These are phyloP conservation scores for Pycnomerus fuliginosus DNA, from an alignment of 2,888 invertebrate genomes.

Conservation along the genomic window DNA sequence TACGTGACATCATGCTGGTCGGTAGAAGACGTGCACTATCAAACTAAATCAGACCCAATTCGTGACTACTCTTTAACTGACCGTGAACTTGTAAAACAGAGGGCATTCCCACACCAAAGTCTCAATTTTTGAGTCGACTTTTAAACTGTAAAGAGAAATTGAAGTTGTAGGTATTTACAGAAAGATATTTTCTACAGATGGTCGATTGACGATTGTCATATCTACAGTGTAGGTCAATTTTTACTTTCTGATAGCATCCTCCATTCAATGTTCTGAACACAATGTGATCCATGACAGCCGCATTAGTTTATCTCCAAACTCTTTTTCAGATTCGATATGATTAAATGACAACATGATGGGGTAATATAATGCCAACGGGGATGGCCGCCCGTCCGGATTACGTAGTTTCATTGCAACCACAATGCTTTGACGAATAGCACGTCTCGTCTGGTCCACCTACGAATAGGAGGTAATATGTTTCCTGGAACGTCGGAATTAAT, in stretches of 20 bases:
- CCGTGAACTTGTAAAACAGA: conserved; percentile 29
- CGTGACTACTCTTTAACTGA: conserved; percentile 33
- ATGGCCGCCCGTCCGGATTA: conserved; percentile 18
- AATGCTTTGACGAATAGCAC: conserved; percentile 30
- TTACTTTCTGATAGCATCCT: too few species aligned
- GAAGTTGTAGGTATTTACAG: too few species aligned
- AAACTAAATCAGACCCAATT: conserved; percentile 38
- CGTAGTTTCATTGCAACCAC: conserved; percentile 26
- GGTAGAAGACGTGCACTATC: conserved; percentile 36
- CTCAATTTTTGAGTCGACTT: too few species aligned
- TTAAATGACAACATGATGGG: conserved; percentile 19
- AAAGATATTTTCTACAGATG: too few species aligned
- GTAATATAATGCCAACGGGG: conserved; percentile 18
- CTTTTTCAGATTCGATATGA: conserved; percentile 17
- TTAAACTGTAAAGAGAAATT: too few species aligned
- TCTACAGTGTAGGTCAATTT: too few species aligned
- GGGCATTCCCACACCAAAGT: conserved; percentile 14
- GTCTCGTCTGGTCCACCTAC: conserved; percentile 24
- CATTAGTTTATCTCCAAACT: conserved; percentile 11
- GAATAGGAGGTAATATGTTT: conserved; percentile 28
- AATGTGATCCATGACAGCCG: conserved; percentile 9
- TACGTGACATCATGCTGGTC: conserved; percentile 31
- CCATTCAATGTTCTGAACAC: too few species aligned
- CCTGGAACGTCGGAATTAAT: conserved; percentile 18
- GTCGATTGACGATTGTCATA: too few species aligned